phyloP scores from a whole-genome alignment of 1,140 invertebrate genomes.

The Ceratina calcarata region DNA sequence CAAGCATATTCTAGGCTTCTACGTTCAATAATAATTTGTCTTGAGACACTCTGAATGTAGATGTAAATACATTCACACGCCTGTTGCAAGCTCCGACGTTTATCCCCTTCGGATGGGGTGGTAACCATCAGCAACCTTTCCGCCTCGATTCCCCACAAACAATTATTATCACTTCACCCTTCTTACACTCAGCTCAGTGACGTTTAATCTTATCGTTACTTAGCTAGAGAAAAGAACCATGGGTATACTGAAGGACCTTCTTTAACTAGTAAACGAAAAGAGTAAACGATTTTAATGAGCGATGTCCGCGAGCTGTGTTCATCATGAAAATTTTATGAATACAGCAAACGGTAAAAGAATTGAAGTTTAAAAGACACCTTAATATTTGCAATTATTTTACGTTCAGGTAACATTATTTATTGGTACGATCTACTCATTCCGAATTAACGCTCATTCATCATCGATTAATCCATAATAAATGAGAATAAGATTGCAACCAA shows the following conservation, averaged over 20 bases:
- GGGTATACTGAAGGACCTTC: too few species aligned
- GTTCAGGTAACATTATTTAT: neutral
- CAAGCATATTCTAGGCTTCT: too few species aligned
- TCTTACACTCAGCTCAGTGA: conserved; percentile 61
- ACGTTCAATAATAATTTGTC: too few species aligned
- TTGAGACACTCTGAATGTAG: too few species aligned
- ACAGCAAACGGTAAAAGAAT: conserved; percentile 33
- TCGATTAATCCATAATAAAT: neutral
- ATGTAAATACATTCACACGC: neutral
- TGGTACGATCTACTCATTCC: neutral
- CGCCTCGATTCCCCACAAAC: conserved; percentile 59
- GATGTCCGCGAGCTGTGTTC: conserved; percentile 23
- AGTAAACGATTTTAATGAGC: conserved; percentile 30
- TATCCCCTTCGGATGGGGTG: conserved; percentile 38
- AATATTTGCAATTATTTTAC: too few species aligned
- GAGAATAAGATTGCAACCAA: neutral
- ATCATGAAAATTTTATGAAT: conserved; percentile 37
- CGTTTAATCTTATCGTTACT: conserved; percentile 71
- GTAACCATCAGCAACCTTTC: conserved; percentile 51
- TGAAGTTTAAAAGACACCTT: neutral
- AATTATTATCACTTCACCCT: conserved; percentile 73
- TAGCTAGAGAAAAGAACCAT: conserved; percentile 23
- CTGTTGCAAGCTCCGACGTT: conserved; percentile 12
- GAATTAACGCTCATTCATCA: neutral
- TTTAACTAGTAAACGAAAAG: neutral